These are phyloP conservation scores for Erebia palarica DNA, from an alignment of 2,888 invertebrate species.

Conservation along the genomic window DNA sequence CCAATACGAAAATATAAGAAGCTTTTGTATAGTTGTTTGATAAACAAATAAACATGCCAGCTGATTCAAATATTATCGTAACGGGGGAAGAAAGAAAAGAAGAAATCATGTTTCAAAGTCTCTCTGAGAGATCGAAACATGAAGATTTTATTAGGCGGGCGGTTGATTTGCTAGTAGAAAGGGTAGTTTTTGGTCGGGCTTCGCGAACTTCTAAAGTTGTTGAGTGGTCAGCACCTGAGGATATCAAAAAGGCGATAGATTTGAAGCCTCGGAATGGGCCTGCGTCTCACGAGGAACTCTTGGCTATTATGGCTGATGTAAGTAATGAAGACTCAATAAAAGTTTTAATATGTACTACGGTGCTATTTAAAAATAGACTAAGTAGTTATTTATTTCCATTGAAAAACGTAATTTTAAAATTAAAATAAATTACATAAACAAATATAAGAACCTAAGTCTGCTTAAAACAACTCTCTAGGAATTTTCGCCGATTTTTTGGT, in stretches of 20 bases:
- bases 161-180: slow-evolving; percentile 87
- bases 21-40: slow-evolving; percentile 33
- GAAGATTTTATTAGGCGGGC: slow-evolving; percentile 88
- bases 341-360: no score
- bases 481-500: no score
- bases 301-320: slow-evolving; percentile 86
- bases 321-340: slow-evolving; percentile 59
- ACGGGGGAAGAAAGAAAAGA: slow-evolving; percentile 58
- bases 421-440: no score
- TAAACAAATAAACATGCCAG: slow-evolving; percentile 66
- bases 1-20: slow-evolving; percentile 31
- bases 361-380: no score
- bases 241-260: slow-evolving; percentile 86
- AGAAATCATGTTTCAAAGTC: slow-evolving; percentile 78
- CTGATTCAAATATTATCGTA: slow-evolving; percentile 72
- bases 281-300: slow-evolving; percentile 85
- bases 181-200: slow-evolving; percentile 89
- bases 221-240: slow-evolving; percentile 90
- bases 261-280: slow-evolving; percentile 83
- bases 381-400: no score
- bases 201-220: slow-evolving; percentile 88
- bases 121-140: slow-evolving; percentile 84
- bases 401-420: no score
- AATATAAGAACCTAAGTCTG: no score
- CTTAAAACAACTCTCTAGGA: no score